These are phyloP conservation scores for Pogonocherus hispidulus DNA, from an alignment of 2,888 invertebrate genomes.

Conservation along the genomic window DNA sequence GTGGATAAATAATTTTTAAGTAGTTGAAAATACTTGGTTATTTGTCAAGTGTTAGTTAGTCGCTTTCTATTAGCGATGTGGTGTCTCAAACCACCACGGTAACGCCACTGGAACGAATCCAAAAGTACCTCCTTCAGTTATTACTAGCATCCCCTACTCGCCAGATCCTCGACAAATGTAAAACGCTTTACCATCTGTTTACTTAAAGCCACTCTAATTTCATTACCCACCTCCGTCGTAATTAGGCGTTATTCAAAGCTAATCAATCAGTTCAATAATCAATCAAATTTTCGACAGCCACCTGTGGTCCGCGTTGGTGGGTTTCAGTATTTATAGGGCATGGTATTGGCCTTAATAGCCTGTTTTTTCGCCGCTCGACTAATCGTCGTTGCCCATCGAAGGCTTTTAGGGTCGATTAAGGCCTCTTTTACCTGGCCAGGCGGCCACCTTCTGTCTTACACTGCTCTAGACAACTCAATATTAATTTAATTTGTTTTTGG, in stretches of 20 bases:
- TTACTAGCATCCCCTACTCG: no score
- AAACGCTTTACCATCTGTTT: no score
- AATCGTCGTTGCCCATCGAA: conserved; percentile 62
- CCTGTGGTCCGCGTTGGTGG: conserved; percentile 41
- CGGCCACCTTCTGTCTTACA: conserved; percentile 60
- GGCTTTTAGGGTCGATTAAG: conserved; percentile 62
- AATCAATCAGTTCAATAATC: conserved; percentile 59
- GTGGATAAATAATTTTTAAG: no score
- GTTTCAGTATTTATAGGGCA: conserved; percentile 40
- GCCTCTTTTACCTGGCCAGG: conserved; percentile 57
- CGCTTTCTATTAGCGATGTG: no score
- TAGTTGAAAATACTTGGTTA: no score
- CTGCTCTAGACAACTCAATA: conserved; percentile 56
- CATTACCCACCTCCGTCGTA: conserved; percentile 52
- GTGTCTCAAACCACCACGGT: no score
- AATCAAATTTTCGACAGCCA: conserved; percentile 57
- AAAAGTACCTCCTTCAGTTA: no score
- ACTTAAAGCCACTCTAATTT: conserved; percentile 50
- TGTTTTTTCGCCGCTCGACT: conserved; percentile 55
- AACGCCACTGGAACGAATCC: no score
- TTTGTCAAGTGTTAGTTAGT: no score
- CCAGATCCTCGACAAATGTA: no score
- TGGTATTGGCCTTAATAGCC: conserved; percentile 52
- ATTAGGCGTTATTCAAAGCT: conserved; percentile 57
- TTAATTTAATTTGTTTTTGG: conserved; percentile 46